Base-by-base conservation (phyloP, 2,888 invertebrate species). In the Tipula unca region DNA sequence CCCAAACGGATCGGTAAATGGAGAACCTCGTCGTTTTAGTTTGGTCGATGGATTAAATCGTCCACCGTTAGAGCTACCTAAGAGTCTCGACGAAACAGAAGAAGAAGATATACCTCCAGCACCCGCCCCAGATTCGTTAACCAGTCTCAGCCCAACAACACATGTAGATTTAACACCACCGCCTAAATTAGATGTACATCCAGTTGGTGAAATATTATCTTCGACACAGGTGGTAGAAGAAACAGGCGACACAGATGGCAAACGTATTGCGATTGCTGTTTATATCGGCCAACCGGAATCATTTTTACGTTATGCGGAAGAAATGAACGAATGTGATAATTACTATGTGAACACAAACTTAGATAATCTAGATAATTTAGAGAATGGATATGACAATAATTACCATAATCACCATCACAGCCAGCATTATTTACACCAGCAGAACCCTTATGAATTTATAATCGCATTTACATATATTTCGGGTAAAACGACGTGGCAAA, bases 401-500 rank as follows among this genome's bases (percentile, higher is more conserved):
- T 82, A 82, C 85, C 88, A 89, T 13, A 85, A 87, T 29, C 82
- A 86, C 29, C 85, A 85, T 83, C 92, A 92, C 89, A 92, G 92
- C 89, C 91, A 92, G 88, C 92, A 92, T 82, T 82, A 29, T 29
- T 29, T 29, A 82, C 82, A 82, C 29, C 82, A 82, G 1, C 82
- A 82, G 8, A 93, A 92, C 87, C 92, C 93, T 87, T 94, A 94
- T 90, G 95, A 95, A 90, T 95, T 96, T 89, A 92, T 96, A 3
- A 96, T 98, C 89, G 98, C 98, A 14, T 95, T 94, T 88, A 95
- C 98, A 3, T 96, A 95, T 89, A 96, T 98, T 87, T 96, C 97
- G 88, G 96, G 97, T 86, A 97, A 97, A 90, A 98, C 97, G 0
- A 96, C 96, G 86, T 99, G 99, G 99, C 97, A 97, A 90, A 95